Conservation (phyloP, 1,140 invertebrate species). For the Bombus terrestris region DNA sequence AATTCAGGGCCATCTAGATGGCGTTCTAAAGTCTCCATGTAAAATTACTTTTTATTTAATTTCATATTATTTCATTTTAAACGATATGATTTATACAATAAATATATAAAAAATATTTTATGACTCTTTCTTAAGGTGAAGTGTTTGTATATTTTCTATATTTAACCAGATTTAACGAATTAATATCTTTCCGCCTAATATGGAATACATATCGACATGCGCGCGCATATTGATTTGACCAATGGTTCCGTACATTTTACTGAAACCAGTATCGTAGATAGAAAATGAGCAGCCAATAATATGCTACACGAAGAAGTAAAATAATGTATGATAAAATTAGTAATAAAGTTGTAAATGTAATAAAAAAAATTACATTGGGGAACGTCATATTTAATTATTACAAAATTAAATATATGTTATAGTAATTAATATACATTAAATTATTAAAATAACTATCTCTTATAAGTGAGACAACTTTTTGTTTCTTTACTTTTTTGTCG, state of each 20-base stretch:
- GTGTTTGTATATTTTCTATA: neutral
- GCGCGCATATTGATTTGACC: conserved; percentile 57
- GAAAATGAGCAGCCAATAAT: neutral
- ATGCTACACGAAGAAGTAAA: neutral
- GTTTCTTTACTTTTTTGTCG: too few species aligned
- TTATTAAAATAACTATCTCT: neutral
- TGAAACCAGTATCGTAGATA: conserved; percentile 38
- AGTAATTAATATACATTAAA: neutral
- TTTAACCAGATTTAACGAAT: neutral
- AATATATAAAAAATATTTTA: conserved; percentile 19
- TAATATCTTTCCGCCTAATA: conserved; percentile 39
- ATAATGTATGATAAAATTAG: neutral
- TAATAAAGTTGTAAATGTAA: neutral
- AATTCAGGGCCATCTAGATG: conserved; percentile 36
- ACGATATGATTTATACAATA: neutral
- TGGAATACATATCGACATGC: conserved; percentile 30
- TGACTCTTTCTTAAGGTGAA: neutral
- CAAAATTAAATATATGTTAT: neutral
- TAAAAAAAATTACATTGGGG: too few species aligned
- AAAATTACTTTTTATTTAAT: neutral
- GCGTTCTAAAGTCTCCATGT: neutral
- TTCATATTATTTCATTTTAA: neutral
- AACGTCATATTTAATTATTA: neutral
- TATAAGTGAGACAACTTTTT: too few species aligned
- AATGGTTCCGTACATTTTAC: conserved; percentile 18